Base-by-base conservation (phyloP, 2,888 invertebrate species). In the Phlogophora meticulosa region DNA sequence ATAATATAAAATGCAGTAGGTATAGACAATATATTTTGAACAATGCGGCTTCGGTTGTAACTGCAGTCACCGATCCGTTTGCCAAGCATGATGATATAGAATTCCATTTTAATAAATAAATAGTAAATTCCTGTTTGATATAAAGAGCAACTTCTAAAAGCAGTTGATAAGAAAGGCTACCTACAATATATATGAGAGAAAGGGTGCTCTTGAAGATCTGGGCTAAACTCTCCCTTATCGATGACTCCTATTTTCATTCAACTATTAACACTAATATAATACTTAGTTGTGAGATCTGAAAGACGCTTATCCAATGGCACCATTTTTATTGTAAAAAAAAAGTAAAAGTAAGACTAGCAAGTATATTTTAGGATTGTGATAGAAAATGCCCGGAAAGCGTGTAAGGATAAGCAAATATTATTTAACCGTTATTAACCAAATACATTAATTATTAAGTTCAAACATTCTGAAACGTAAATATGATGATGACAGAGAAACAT, bases 221-320 rank as follows among this genome's bases (percentile, higher is more conserved):
- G 56, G 74, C 66, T 46, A 73, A 71, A 65, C 55, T 73, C 22
- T 22, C 22, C 42, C 10, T 17, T 66, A 52, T 66, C 70, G 43
- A 56, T 73, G 20, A 66, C 17, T 46, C 13, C 34, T 42, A 13
- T 36, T 0, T n/a, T 66, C 66, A 73, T 73, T 74, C 45, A 51
- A 45, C 10, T 55, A 32, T 38, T 17, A 51, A 72, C 38, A 49
- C 48, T 48, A n/a, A 24, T n/a, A 24, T 7, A 2, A 48, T 38
- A 40, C n/a, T n/a, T 53, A 9, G 10, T 15, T 46, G n/a, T 32
- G 7, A 64, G 5, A 70, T n/a, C 22, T 32, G 10, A 34, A 22
- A 34, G 17, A 40, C 34, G 51, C 20, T 13, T 49, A 40, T 11
- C 22, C 22, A 20, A 32, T 73, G 20, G 51, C 4, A n/a, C 36